Evolutionary conservation across 2,888 invertebrate genomes (phyloP).

Genomic region (Plebejus anna): DNA sequence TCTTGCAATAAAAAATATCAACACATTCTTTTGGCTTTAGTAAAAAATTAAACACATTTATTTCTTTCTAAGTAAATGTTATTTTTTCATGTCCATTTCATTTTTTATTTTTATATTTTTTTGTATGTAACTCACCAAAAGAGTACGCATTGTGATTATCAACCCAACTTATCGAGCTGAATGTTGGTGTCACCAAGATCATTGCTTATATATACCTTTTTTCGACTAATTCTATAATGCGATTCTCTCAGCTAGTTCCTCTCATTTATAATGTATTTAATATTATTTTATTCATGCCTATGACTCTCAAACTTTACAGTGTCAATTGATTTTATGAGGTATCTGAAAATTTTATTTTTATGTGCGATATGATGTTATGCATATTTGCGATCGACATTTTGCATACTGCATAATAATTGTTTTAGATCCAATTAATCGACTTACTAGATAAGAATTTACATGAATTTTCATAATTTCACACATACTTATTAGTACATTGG

Average conservation of each 20-base stretch:
- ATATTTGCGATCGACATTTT: not conserved
- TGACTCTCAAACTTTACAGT: constrained; percentile 61
- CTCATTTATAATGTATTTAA: constrained; percentile 64
- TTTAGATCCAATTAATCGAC: not conserved
- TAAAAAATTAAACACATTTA: not conserved
- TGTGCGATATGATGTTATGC: constrained; percentile 14
- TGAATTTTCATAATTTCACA: constrained; percentile 6
- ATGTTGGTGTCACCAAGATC: constrained; percentile 59
- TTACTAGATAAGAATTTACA: not conserved
- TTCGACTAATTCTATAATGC: constrained; percentile 59
- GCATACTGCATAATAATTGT: constrained; percentile 1
- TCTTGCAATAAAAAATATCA: not conserved
- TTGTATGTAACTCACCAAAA: constrained; percentile 57
- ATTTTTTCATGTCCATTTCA: not conserved
- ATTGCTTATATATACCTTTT: constrained; percentile 73
- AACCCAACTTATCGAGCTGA: constrained; percentile 57
- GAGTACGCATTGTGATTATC: constrained; percentile 64
- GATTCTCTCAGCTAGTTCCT: constrained; percentile 57
- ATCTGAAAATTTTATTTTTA: not conserved
- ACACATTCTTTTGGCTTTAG: not conserved
- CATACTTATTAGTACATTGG: not conserved
- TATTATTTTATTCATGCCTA: constrained; percentile 53
- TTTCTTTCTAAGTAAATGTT: not conserved
- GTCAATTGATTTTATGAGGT: constrained; percentile 37
- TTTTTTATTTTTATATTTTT: constrained; percentile 23